A percentile compares a stretch with the other conserved stretches of the same genome.
These are phyloP conservation scores for Corynorhinus townsendii DNA, from an alignment of 2,113 vertebrate genomes.

Conservation along the genomic window DNA sequence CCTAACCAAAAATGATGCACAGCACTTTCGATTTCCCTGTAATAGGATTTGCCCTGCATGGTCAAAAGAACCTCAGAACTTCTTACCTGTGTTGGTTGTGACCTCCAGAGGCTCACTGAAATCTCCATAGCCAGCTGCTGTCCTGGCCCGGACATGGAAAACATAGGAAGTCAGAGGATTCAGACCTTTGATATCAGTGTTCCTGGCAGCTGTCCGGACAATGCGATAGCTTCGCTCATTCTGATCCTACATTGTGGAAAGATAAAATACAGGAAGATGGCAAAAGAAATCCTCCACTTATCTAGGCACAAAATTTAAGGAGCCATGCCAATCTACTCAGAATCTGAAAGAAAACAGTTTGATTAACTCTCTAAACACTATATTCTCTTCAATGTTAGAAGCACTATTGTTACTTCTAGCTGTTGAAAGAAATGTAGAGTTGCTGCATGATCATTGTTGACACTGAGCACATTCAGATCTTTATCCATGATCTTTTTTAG, in stretches of 20 bases:
- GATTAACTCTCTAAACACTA: not conserved
- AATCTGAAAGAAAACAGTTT: not conserved
- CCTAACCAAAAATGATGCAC: not conserved
- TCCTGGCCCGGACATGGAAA: slow-evolving; percentile 96
- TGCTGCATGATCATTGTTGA: slow-evolving; percentile 52
- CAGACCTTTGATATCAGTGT: slow-evolving; percentile 93
- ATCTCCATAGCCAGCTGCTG: slow-evolving; percentile 94
- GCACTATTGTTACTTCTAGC: not conserved
- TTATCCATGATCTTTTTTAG: slow-evolving; percentile 36
- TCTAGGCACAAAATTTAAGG: not conserved
- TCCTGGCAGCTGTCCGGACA: slow-evolving; percentile 91
- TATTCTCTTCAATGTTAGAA: not conserved
- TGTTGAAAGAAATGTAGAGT: not conserved
- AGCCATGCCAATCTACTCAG: not conserved
- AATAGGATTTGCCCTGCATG: not conserved
- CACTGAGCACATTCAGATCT: slow-evolving; percentile 19
- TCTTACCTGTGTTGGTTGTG: slow-evolving; percentile 95
- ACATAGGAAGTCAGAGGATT: slow-evolving; percentile 96
- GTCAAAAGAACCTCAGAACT: not conserved
- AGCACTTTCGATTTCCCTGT: not conserved
- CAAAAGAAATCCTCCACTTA: not conserved
- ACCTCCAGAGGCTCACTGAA: slow-evolving; percentile 96
- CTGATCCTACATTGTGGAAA: slow-evolving; percentile 86
- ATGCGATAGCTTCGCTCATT: slow-evolving; percentile 98
- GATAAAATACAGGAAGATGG: not conserved